Evolutionary conservation across 1,140 invertebrate genomes (phyloP).

Genomic region (Campoletis sonorensis): DNA sequence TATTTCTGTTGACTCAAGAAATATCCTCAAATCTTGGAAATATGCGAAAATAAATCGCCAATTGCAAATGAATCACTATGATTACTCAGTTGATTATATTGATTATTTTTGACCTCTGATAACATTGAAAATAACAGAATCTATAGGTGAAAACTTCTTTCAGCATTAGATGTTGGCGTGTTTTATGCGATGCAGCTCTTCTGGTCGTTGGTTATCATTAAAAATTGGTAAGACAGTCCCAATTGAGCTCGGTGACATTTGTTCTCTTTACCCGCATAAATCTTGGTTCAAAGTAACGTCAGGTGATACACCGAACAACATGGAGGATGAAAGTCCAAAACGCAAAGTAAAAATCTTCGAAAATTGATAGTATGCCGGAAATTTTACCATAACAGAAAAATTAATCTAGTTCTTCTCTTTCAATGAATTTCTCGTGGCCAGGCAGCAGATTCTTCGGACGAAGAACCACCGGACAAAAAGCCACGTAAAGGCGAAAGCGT

Average conservation of each 20-base stretch:
- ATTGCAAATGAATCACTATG: too few relatives aligned
- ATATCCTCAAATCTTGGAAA: too few relatives aligned
- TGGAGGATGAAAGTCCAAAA: constrained; percentile 42
- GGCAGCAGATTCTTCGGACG: not conserved
- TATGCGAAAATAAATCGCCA: too few relatives aligned
- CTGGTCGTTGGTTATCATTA: constrained; percentile 31
- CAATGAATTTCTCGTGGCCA: not conserved
- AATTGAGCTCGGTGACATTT: constrained; percentile 27
- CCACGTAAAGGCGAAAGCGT: not conserved
- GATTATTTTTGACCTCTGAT: not conserved
- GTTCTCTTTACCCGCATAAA: constrained; percentile 31
- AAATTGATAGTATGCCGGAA: not conserved
- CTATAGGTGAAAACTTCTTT: constrained; percentile 32
- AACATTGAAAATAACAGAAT: not conserved
- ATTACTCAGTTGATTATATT: not conserved
- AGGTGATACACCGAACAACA: not conserved
- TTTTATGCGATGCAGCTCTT: constrained; percentile 29
- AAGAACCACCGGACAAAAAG: constrained; percentile 30
- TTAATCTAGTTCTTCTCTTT: not conserved
- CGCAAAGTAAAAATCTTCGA: constrained; percentile 23
- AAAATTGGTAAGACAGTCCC: constrained; percentile 28
- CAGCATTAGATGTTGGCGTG: constrained; percentile 37
- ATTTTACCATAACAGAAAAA: not conserved
- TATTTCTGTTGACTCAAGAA: too few relatives aligned
- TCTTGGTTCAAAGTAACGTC: constrained; percentile 40